These are phyloP conservation scores for Drosophila gaucha DNA, from an alignment of 2,888 invertebrate genomes.

Conservation along the genomic window DNA sequence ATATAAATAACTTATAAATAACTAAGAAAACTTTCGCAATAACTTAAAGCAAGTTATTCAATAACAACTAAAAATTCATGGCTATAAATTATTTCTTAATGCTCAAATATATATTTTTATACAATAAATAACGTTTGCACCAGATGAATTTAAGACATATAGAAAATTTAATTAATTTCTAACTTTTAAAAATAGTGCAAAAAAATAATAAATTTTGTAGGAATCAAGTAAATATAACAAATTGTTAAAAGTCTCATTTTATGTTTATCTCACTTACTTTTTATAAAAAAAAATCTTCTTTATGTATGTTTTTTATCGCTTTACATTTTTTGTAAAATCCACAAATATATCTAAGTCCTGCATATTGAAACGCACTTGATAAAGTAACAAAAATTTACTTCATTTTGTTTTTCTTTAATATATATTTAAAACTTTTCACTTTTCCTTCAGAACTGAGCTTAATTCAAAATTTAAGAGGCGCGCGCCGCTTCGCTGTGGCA, in stretches of 20 bases:
- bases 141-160: no score
- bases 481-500: constrained; percentile 67
- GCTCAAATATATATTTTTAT: no score
- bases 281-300: not conserved
- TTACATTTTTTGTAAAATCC: not conserved
- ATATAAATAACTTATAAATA: no score
- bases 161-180: no score
- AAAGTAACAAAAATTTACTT: not conserved
- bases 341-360: not conserved
- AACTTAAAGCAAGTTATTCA: no score
- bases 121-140: no score
- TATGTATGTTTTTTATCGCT: not conserved
- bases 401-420: not conserved
- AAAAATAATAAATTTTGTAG: no score
- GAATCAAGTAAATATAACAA: no score
- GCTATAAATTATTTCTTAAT: no score
- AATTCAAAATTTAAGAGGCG: constrained; percentile 50
- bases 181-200: no score
- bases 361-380: not conserved
- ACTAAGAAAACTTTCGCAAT: no score
- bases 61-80: no score
- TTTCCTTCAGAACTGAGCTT: not conserved
- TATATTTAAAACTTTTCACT: constrained; percentile 3
- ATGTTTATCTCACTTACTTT: not conserved
- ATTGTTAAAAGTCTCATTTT: not conserved